Conservation (phyloP, 1,140 invertebrate genomes). For the Caenorhabditis latens region DNA sequence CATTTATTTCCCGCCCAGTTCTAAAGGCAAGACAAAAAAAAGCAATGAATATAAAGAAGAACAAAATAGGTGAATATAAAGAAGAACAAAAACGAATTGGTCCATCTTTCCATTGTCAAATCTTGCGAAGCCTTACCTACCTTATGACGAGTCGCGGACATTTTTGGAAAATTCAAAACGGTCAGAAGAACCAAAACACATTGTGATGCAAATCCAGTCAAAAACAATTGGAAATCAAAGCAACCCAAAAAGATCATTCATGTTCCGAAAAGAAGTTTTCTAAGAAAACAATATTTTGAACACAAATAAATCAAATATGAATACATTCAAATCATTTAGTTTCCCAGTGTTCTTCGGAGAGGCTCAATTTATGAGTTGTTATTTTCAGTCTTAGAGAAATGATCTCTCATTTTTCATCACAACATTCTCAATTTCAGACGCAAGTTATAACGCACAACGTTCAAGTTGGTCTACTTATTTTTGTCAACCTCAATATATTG, state of each 20-base stretch:
- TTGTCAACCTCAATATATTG: too few species aligned
- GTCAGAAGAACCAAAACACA: neutral
- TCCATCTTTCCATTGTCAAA: neutral
- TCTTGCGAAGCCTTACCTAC: neutral
- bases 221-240: neutral
- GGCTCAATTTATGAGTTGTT: too few species aligned
- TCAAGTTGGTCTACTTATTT: too few species aligned
- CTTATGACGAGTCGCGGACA: neutral
- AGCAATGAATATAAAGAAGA: neutral
- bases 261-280: too few species aligned
- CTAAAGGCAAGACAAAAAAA: neutral
- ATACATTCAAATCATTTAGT: too few species aligned
- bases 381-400: too few species aligned
- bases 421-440: too few species aligned
- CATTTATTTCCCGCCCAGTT: neutral
- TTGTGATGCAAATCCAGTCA: conserved; percentile 1
- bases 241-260: neutral
- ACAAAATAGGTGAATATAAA: neutral
- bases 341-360: too few species aligned
- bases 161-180: neutral
- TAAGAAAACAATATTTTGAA: too few species aligned
- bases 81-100: too few species aligned
- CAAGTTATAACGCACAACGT: too few species aligned
- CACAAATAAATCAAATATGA: too few species aligned
- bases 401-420: neutral